Percentiles rank a stretch among this genome's conserved stretches.
Evolutionary conservation across 2,888 invertebrate species (phyloP).

Genomic region (Anticlea derivata): DNA sequence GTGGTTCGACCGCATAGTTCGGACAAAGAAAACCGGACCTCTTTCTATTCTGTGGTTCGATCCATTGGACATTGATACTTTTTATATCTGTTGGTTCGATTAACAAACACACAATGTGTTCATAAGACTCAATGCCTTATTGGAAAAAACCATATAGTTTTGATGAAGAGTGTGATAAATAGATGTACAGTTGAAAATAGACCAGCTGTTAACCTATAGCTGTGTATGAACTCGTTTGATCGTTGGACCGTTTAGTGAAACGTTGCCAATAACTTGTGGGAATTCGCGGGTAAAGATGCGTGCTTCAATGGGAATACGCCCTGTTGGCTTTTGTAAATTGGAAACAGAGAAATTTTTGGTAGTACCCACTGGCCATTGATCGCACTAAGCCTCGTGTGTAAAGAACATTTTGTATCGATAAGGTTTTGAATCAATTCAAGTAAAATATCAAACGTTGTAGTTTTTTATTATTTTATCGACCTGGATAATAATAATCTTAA

Average conservation of each 20-base stretch:
- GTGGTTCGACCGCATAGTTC: too few relatives aligned
- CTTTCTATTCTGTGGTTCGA: too few relatives aligned
- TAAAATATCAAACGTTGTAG: too few relatives aligned
- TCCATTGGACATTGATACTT: too few relatives aligned
- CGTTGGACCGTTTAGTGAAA: constrained; percentile 31
- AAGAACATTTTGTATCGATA: neutral
- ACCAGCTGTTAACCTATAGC: neutral
- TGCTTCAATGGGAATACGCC: constrained; percentile 24
- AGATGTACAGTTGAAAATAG: neutral
- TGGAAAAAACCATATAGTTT: too few relatives aligned
- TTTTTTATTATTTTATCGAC: too few relatives aligned
- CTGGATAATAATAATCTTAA: too few relatives aligned
- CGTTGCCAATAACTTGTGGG: constrained; percentile 37
- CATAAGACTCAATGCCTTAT: too few relatives aligned
- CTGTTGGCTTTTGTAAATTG: constrained; percentile 26
- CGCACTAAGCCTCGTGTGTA: constrained; percentile 1
- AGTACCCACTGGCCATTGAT: constrained; percentile 8
- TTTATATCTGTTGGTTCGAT: too few relatives aligned
- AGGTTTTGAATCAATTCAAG: neutral
- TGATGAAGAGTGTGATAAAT: too few relatives aligned
- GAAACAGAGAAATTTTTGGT: constrained; percentile 23
- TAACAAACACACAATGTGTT: too few relatives aligned
- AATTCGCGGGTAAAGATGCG: constrained; percentile 29
- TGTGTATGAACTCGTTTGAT: constrained; percentile 29
- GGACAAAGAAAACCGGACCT: too few relatives aligned